Percentiles rank a stretch among this genome's conserved stretches.
Evolutionary conservation across 2,113 vertebrate genomes (phyloP).

Genomic region (Collichthys lucidus): DNA sequence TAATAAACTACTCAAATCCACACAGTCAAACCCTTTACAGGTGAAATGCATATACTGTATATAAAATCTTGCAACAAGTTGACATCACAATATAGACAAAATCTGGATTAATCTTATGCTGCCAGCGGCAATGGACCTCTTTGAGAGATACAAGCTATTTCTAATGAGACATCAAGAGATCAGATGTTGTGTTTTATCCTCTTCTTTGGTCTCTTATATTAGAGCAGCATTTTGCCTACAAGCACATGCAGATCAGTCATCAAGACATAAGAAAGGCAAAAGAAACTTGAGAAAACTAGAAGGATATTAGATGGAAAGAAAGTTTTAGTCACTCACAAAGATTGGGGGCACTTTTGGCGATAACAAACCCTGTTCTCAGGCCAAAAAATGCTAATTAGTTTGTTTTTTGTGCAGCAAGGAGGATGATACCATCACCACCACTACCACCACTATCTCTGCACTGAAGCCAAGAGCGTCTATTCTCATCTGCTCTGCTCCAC

Average conservation of each 20-base stretch:
- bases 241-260: background rate
- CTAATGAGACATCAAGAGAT: background rate
- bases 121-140: background rate
- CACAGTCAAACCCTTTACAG: background rate
- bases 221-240: background rate
- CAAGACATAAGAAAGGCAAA: background rate
- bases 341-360: background rate
- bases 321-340: background rate
- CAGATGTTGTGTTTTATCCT: slow-evolving; percentile 11
- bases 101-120: slow-evolving; percentile 8
- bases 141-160: slow-evolving; percentile 32
- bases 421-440: background rate
- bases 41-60: background rate
- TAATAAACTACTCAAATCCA: background rate
- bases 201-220: background rate
- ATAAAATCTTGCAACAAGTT: background rate
- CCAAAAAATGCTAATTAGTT: slow-evolving; percentile 7
- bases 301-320: no score
- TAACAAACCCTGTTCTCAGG: background rate
- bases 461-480: background rate
- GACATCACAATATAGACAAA: background rate
- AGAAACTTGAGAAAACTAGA: no score
- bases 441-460: background rate
- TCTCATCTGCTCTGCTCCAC: slow-evolving; percentile 10
- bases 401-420: background rate